phyloP scores from a whole-genome alignment of 2,797 vertebrate genomes.

The Macropodus opercularis region DNA sequence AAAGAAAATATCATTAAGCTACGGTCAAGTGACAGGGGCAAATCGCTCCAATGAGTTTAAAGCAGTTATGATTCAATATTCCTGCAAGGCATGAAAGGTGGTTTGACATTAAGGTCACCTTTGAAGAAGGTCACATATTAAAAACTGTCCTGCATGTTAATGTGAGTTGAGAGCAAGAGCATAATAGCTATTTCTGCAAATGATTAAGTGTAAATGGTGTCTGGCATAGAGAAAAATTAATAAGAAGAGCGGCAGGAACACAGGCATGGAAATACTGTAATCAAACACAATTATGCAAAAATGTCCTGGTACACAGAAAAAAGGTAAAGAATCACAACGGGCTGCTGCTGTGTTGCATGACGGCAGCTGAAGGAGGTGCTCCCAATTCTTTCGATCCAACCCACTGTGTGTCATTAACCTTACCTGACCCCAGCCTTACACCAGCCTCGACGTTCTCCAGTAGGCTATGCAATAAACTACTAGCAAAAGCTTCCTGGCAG shows the following conservation, averaged over 20 bases:
- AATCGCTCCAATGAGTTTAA: slow-evolving; percentile 36
- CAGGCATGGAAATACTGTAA: not conserved
- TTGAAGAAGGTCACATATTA: not conserved
- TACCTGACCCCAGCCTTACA: too few relatives aligned
- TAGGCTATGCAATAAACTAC: too few relatives aligned
- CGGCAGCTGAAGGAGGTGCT: too few relatives aligned
- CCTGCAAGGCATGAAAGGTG: slow-evolving; percentile 16
- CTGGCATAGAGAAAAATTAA: not conserved
- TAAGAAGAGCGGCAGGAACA: not conserved
- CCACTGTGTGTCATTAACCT: too few relatives aligned
- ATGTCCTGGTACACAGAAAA: too few relatives aligned
- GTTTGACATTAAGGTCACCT: slow-evolving; percentile 27
- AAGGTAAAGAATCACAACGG: too few relatives aligned
- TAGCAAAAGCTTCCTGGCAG: too few relatives aligned
- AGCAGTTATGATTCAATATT: slow-evolving; percentile 46
- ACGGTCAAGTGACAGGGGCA: slow-evolving; percentile 13
- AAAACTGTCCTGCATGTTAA: not conserved
- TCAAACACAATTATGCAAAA: not conserved
- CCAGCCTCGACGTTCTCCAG: too few relatives aligned
- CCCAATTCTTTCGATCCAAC: too few relatives aligned
- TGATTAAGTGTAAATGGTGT: not conserved
- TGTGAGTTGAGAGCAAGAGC: not conserved
- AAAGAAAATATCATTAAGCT: slow-evolving; percentile 47
- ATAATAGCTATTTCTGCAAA: not conserved
- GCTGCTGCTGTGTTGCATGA: too few relatives aligned